These are phyloP conservation scores for Emmelina monodactyla DNA, from an alignment of 2,888 invertebrate genomes.

Conservation along the genomic window DNA sequence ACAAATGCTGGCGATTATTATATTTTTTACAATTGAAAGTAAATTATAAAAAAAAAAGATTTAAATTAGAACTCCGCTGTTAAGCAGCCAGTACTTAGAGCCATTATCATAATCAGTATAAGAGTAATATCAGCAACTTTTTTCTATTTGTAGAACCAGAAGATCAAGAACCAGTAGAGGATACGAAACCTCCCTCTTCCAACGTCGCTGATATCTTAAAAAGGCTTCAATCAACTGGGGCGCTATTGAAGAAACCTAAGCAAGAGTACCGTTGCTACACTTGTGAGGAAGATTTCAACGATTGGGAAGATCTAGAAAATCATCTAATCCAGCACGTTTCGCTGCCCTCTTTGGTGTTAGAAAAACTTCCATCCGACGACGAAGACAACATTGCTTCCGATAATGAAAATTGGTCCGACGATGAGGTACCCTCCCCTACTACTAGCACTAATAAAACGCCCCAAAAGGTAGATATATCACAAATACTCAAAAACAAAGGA, in stretches of 20 bases:
- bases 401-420: conserved; percentile 55
- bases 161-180: conserved; percentile 27
- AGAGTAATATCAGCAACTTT: too few species aligned
- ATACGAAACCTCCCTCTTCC: conserved; percentile 19
- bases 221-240: conserved; percentile 42
- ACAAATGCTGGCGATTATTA: too few species aligned
- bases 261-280: conserved; percentile 53
- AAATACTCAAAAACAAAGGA: conserved; percentile 39
- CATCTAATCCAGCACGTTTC: conserved; percentile 66
- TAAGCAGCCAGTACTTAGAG: too few species aligned
- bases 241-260: conserved; percentile 42
- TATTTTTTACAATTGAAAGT: too few species aligned
- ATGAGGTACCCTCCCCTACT: conserved; percentile 23
- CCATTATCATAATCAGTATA: too few species aligned
- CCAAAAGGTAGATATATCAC: conserved; percentile 51
- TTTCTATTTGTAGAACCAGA: conserved; percentile 19
- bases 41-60: too few species aligned
- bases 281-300: conserved; percentile 55
- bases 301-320: conserved; percentile 49
- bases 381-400: conserved; percentile 44
- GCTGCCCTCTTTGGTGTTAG: conserved; percentile 55
- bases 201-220: conserved; percentile 42
- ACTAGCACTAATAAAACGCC: conserved; percentile 28
- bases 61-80: too few species aligned
- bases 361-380: conserved; percentile 62